phyloP scores from a whole-genome alignment of 2,888 invertebrate species.

The Ptychoptera albimana region DNA sequence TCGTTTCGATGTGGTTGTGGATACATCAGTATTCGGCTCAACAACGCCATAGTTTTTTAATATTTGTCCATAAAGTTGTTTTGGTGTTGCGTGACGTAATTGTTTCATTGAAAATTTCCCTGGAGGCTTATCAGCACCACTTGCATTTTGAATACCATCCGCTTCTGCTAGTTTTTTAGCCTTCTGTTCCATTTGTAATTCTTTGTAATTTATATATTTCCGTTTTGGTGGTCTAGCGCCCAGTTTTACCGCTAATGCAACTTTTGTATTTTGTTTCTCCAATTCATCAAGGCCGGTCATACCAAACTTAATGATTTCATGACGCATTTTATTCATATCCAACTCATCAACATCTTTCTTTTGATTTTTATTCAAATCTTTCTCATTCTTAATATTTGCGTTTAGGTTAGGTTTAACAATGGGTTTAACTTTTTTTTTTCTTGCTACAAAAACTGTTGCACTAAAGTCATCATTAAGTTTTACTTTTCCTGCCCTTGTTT shows the following conservation, averaged over 20 bases:
- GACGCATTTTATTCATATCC: constrained; percentile 58
- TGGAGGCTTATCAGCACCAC: constrained; percentile 37
- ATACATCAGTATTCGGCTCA: constrained; percentile 18
- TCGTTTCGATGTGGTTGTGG: no score
- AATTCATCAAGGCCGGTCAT: constrained; percentile 55
- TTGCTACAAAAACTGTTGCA: constrained; percentile 22
- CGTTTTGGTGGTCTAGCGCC: constrained; percentile 69
- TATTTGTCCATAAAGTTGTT: constrained; percentile 31
- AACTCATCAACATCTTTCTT: constrained; percentile 30
- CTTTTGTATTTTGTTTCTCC: constrained; percentile 63
- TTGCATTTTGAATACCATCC: constrained; percentile 34
- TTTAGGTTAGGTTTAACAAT: neutral
- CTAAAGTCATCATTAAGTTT: constrained; percentile 18
- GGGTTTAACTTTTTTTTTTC: constrained; percentile 7
- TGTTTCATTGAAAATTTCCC: constrained; percentile 14
- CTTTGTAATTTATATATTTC: constrained; percentile 55
- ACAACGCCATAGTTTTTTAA: constrained; percentile 26
- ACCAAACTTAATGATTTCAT: constrained; percentile 73
- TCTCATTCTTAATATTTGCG: neutral
- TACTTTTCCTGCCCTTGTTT: constrained; percentile 23
- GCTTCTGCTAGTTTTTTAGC: constrained; percentile 36
- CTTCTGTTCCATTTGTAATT: constrained; percentile 43
- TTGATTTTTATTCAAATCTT: neutral
- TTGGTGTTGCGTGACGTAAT: constrained; percentile 31
- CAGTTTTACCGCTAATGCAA: constrained; percentile 59